Base-by-base conservation (phyloP, 2,888 invertebrate species). In the Ophion slaviceki region DNA sequence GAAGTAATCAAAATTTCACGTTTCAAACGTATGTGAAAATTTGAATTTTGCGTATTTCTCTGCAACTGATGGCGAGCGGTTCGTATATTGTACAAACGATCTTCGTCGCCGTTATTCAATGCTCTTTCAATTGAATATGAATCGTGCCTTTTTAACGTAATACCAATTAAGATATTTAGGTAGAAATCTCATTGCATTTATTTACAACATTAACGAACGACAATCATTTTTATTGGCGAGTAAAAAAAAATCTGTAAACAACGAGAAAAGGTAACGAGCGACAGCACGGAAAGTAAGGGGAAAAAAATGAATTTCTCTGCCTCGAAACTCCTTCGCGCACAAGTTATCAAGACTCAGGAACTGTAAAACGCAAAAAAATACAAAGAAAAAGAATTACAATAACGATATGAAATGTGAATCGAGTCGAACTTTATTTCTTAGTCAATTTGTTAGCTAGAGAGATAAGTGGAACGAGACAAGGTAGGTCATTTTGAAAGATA, bases 401-500 rank as follows among this genome's bases (percentile, higher is more conserved):
- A 47, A 45, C 32, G 11, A 53, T 57, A 53, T 66, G 2, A 6
- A 64, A 66, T 7, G 53, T 57, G 53, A 66, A 28, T 66, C 64
- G 53, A 66, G 32, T 53, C 32, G 64, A 64, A 53, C 32, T 64
- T 53, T 57, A 66, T 76, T 76, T 66, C 53, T 76, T 5, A 45
- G 20, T 17, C 11, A 20, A 57, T 28, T 66, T 66, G 36, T 53
- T 20, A 67, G 36, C 53, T 20, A 66, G 24, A n/a, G 45, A 62
- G 70, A 79, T 79, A 78, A 88, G 84, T 81, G 80, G 81, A 77
- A 81, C 76, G 80, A 53, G 81, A 74, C 80, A 79, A 85, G 82
- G 86, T 86, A 86, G 86, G 84, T 87, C 81, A 85, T 87, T 87
- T 83, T 77, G 66, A 77, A 86, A 81, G 88, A 88, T 88, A 87